Base-by-base conservation (phyloP, 2,113 vertebrate genomes). In the Istiophorus platypterus region DNA sequence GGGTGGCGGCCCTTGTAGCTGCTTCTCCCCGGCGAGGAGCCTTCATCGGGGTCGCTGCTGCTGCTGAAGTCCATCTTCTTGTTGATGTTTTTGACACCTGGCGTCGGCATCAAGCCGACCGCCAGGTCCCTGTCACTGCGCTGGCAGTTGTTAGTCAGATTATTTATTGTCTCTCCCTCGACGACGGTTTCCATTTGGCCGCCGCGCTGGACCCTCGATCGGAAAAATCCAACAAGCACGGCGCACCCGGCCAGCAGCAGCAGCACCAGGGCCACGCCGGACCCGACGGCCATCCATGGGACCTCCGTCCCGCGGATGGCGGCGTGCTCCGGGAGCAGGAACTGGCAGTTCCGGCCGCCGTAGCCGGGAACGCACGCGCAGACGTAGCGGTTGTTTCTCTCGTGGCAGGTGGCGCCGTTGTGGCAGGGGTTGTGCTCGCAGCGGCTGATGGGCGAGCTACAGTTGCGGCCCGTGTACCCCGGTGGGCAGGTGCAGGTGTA, bases 41-140 rank as follows among this genome's bases (percentile, higher is more conserved):
- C 94, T 77, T 99, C 98, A 0, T 96, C 93, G 67, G 97, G 74
- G 93, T 95, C 90, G 78, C 76, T 24, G 75, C 96, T 24, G 75
- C 96, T n/a, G 95, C 97, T 88, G 96, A 94, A 81, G 95, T 99
- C 98, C 69, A 96, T 96, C 95, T 99, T 99, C 94, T 99, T 99
- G 91, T 99, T 99, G 59, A 97, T 99, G 81, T 99, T 99, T 95
- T 99, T 99, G 86, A 99, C 96, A 59, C 97, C 97, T 0, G 96
- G 94, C 64, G 96, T 93, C 31, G 95, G 96, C 13, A 98, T 94
- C 79, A 98, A 54, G 9, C 82, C 96, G 76, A 97, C 95, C 0
- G 96, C 95, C 85, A 97, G 89, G 93, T 97, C 98, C 86, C 98
- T 97, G 89, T 99, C 98, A 0, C 97, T 95, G 0, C 97, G 96